Conservation (phyloP, 1,140 invertebrate species). For the Pararge aegeria region DNA sequence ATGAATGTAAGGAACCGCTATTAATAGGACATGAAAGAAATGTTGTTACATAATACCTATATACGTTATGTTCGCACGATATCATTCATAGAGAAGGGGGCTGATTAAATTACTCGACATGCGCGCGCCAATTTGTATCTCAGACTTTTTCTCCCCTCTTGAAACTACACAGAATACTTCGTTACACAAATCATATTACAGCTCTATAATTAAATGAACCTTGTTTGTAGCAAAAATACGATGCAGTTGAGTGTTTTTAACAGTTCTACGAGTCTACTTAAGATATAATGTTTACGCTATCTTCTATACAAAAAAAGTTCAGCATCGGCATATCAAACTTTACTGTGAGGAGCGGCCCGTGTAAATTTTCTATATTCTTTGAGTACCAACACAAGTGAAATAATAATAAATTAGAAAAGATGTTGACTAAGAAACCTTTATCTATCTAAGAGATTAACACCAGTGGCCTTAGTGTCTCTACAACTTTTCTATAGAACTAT, state of each 20-base stretch:
- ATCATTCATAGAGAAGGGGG: constrained; percentile 41
- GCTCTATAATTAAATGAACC: constrained; percentile 52
- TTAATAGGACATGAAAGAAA: not conserved
- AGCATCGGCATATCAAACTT: no score
- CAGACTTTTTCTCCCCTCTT: constrained; percentile 37
- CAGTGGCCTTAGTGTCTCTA: no score
- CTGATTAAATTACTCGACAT: constrained; percentile 73
- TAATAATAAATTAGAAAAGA: no score
- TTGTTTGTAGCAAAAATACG: constrained; percentile 28
- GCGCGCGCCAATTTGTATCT: constrained; percentile 70
- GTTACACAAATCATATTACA: constrained; percentile 59
- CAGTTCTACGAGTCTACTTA: no score
- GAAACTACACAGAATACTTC: constrained; percentile 42
- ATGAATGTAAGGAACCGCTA: not conserved
- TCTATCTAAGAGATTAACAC: no score
- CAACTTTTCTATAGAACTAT: no score
- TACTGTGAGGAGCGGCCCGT: no score
- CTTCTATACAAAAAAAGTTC: no score
- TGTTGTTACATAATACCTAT: not conserved
- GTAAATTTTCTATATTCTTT: no score
- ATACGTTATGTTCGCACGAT: constrained; percentile 37
- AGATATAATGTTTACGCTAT: no score
- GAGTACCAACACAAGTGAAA: no score
- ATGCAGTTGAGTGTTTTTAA: not conserved
- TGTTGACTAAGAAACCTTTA: no score